Evolutionary conservation across 2,888 invertebrate species (phyloP).

Genomic region (Timema podura): DNA sequence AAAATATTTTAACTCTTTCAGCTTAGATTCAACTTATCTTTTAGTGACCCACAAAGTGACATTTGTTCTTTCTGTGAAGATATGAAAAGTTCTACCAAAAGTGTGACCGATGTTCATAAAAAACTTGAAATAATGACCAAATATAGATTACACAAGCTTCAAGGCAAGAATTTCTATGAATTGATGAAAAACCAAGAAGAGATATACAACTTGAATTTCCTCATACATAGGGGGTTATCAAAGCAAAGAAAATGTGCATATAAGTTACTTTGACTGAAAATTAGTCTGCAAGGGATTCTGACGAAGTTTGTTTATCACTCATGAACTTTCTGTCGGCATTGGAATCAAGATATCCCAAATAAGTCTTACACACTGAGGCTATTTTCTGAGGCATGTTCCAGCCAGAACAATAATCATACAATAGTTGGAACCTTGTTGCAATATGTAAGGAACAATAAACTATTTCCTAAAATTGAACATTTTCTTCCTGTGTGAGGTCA

Average conservation of each 20-base stretch:
- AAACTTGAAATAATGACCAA: not conserved
- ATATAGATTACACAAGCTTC: constrained; percentile 1
- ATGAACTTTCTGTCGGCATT: too few relatives aligned
- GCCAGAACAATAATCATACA: too few relatives aligned
- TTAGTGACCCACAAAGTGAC: not conserved
- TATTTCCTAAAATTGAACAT: too few relatives aligned
- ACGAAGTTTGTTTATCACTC: too few relatives aligned
- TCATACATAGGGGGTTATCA: not conserved
- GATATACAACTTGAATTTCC: not conserved
- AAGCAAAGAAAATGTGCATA: not conserved
- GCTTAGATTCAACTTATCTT: not conserved
- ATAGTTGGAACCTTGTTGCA: too few relatives aligned
- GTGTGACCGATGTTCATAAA: not conserved
- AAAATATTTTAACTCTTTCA: not conserved
- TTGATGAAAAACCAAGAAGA: too few relatives aligned
- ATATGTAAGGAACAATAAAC: too few relatives aligned
- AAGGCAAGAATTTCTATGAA: not conserved
- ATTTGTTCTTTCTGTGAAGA: constrained; percentile 5
- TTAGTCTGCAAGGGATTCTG: too few relatives aligned
- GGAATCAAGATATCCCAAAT: too few relatives aligned
- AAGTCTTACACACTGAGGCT: too few relatives aligned
- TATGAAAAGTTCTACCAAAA: not conserved
- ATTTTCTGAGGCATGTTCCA: too few relatives aligned
- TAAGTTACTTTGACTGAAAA: not conserved
- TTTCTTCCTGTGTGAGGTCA: too few relatives aligned